Base-by-base conservation (phyloP, 2,113 vertebrate species). In the Girardinichthys multiradiatus region DNA sequence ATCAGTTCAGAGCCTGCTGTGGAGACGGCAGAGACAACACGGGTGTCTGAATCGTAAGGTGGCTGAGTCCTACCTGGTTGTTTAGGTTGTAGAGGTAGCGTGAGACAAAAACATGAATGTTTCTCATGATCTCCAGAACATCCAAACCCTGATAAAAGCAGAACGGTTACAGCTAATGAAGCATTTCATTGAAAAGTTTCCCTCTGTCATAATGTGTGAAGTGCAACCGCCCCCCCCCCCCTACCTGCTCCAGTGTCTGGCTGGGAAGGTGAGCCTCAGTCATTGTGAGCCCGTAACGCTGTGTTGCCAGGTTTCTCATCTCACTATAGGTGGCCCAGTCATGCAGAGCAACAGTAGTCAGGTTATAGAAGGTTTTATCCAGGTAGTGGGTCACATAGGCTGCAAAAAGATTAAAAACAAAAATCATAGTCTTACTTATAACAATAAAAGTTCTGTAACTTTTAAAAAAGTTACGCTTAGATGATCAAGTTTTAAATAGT, bases 281-380 rank as follows among this genome's bases (percentile, higher is more conserved):
- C 98, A 99, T 99, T 0, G 89, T 92, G 15, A 99, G 94, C 24
- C 97, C 97, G 5, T 99, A 99, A 66, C 97, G 97, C 54, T 99
- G 98, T 0, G 95, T 97, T 29, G 98, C 98, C 9, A 99, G 90
- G 87, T 98, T 99, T 69, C 98, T 96, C 98, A 99, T 99, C 92
- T 99, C 98, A 28, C 98, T 99, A 84, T 99, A 99, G 12, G 98
- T 99, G 86, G 98, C 98, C 98, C 98, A 99, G 89, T 99, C 98
- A 13, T 99, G 98, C 71, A 99, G 96, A 77, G 98, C 98, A 27
- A 99, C 98, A 0, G 98, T 99, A 0, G 97, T 99, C 71, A 99
- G 91, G 85, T 99, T 99, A 92, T 99, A 99, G 93, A 99, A 99
- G 0, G 97, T 99, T 94, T 98, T 98, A 82, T 99, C 98, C 92